phyloP scores from a whole-genome alignment of 30 jellyfish, hydroid and myxozoan species.

The Sanderia malayensis region DNA sequence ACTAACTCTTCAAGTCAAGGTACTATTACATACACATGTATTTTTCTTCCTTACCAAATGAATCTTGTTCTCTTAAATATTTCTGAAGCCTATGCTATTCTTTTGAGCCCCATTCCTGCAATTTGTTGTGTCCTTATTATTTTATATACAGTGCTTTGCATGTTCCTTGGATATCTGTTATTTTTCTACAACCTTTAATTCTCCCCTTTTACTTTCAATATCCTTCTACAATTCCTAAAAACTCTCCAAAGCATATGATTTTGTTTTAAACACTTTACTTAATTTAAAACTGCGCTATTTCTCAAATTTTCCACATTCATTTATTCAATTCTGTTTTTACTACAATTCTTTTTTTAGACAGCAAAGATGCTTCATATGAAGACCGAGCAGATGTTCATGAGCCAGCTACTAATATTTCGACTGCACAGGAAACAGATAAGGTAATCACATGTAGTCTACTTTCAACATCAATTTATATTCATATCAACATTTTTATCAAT shows the following conservation, averaged over 20 bases:
- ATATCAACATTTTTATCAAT: too few relatives aligned
- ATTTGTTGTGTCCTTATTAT: background rate
- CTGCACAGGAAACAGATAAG: constrained; percentile 54
- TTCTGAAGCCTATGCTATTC: background rate
- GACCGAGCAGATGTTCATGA: constrained; percentile 93
- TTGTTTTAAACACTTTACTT: too few relatives aligned
- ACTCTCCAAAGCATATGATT: background rate
- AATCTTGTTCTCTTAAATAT: background rate
- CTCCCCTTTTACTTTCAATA: too few relatives aligned
- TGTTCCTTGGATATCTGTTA: background rate
- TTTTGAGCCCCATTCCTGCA: background rate
- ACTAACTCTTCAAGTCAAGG: constrained; percentile 61
- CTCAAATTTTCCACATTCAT: background rate
- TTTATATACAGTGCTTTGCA: background rate
- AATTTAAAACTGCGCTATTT: background rate
- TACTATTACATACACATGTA: background rate
- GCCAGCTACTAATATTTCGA: constrained; percentile 81
- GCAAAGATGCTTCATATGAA: constrained; percentile 59
- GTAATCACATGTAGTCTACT: too few relatives aligned
- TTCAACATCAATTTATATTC: too few relatives aligned
- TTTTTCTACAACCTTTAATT: too few relatives aligned
- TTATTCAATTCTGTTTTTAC: background rate
- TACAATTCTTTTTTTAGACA: background rate
- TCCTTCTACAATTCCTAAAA: background rate
- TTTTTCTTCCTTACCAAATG: background rate